Evolutionary conservation across 2,113 vertebrate genomes (phyloP), one percentile per base, ranked within the genome.

Genomic region (Hyaena hyaena): DNA sequence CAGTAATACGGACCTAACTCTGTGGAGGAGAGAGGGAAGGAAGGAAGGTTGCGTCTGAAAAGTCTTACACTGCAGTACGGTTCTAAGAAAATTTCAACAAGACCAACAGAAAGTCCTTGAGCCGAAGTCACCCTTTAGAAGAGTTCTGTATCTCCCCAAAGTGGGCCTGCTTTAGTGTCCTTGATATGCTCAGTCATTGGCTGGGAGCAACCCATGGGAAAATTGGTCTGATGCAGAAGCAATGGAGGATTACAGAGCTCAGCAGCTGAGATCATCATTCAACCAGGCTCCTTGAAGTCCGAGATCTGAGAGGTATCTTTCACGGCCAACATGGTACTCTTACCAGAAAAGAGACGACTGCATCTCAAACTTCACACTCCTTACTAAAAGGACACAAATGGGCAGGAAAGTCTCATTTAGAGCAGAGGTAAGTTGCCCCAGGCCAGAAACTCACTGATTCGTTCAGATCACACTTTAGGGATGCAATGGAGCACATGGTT

Each of bases 11-110:
- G 24, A 7, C 58, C 69, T 96, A 33, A 84, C 33, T 33, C 35
- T 21, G 35, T 35, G 79, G 35, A 80, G 17, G 28, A 91, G 26
- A 53, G 43, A 71, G 4, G 28, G 15, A 87, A 90, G 80, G 53
- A 77, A 88, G 50, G 33, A 79, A 79, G 43, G 28, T 7, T 58
- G 31, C 12, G 2, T 35, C 66, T 74, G 50, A 93, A 88, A 81
- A 66, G 19, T 68, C 65, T 43, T 74, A 80, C 33, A 73, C 24
- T 55, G 9, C 9, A 84, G 15, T 82, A 17, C 10, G 74, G 17
- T 73, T 85, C n/a, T 50, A 94, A 89, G 45, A 68, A 92, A 89
- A 80, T 61, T 55, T 73, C 50, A 82, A 11, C 50, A 90, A 90
- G 39, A 82, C 28, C 61, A 55, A 71, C 21, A 69, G 7, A 24